phyloP scores from a whole-genome alignment of 1,140 invertebrate genomes.

The Hylaeus anthracinus region DNA sequence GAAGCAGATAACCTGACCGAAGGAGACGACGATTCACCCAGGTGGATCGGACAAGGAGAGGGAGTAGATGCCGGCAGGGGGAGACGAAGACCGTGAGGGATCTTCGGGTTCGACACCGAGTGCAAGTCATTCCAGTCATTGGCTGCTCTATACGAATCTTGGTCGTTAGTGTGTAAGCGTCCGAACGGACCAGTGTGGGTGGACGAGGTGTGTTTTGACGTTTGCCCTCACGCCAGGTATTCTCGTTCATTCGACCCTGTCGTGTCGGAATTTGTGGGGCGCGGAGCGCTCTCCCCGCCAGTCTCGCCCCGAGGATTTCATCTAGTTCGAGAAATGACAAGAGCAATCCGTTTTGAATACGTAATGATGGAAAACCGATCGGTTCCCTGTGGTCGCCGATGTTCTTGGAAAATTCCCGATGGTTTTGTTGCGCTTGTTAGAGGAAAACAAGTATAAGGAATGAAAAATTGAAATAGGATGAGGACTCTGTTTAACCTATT shows the following conservation, averaged over 20 bases:
- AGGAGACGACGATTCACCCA: conserved; percentile 39
- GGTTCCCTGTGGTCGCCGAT: too few relatives aligned
- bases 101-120: conserved; percentile 75
- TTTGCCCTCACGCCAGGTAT: conserved; percentile 76
- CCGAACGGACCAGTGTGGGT: conserved; percentile 58
- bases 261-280: conserved; percentile 70
- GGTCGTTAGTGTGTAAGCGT: conserved; percentile 54
- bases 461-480: too few relatives aligned
- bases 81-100: conserved; percentile 67
- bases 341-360: not conserved
- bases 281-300: conserved; percentile 55
- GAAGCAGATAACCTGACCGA: conserved; percentile 66
- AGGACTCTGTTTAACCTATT: too few relatives aligned
- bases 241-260: conserved; percentile 66
- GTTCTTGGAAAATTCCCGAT: too few relatives aligned
- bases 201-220: conserved; percentile 79
- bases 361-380: not conserved
- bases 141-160: conserved; percentile 77
- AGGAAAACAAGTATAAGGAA: too few relatives aligned
- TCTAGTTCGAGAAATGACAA: conserved; percentile 13
- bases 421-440: too few relatives aligned
- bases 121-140: conserved; percentile 81
- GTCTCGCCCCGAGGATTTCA: conserved; percentile 53
- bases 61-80: conserved; percentile 34
- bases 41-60: conserved; percentile 37